Conservation (phyloP, 2,797 vertebrate genomes). For the Notoglanidium macrostoma region DNA sequence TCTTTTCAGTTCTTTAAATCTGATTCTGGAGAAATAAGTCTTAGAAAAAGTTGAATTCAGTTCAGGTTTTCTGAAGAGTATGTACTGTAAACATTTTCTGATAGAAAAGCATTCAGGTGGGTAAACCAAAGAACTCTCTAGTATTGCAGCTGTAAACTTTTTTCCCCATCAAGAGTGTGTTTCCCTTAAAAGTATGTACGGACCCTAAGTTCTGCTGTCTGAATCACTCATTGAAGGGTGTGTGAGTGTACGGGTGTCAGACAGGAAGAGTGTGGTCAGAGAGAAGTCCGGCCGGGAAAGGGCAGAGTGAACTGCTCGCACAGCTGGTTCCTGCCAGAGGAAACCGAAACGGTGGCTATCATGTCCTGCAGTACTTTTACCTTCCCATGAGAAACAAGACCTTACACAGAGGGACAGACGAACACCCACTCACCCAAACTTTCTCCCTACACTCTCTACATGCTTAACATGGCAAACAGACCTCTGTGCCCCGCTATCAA, state of each 20-base stretch:
- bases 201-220: neutral
- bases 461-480: constrained; percentile 14
- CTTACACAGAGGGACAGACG: constrained; percentile 38
- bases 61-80: neutral
- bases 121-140: neutral
- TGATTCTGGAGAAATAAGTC: neutral
- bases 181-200: neutral
- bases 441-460: constrained; percentile 35
- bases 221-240: neutral
- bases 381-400: constrained; percentile 70
- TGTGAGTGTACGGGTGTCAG: neutral
- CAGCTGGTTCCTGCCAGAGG: constrained; percentile 93
- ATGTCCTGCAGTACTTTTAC: constrained; percentile 70
- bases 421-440: constrained; percentile 37
- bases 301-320: constrained; percentile 64
- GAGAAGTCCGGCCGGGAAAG: constrained; percentile 39
- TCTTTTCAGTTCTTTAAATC: neutral
- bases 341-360: constrained; percentile 81
- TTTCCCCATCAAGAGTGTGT: neutral
- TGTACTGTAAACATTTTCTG: neutral
- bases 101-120: neutral
- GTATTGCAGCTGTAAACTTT: neutral
- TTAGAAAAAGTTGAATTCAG: neutral
- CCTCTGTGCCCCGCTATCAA: constrained; percentile 20
- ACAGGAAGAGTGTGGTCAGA: constrained; percentile 6